phyloP scores from a whole-genome alignment of 2,113 vertebrate species.

The Pteropus alecto region DNA sequence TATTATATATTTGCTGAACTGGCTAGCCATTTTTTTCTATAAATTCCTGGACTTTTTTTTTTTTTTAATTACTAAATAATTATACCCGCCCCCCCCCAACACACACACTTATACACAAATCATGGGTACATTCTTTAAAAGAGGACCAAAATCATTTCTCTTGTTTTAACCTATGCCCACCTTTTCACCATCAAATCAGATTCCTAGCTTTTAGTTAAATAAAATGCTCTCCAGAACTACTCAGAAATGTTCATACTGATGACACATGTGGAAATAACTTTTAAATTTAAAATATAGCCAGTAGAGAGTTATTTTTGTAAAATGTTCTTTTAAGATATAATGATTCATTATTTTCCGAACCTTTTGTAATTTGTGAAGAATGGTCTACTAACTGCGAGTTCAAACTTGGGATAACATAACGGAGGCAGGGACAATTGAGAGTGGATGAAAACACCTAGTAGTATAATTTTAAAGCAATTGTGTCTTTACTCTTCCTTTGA shows the following conservation, averaged over 20 bases:
- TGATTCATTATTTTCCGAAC: slow-evolving; percentile 6
- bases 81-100: not conserved
- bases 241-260: not conserved
- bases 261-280: not conserved
- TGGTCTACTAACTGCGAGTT: not conserved
- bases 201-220: not conserved
- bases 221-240: not conserved
- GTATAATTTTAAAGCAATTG: not conserved
- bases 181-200: too few relatives aligned
- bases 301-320: not conserved
- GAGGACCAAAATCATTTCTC: not conserved
- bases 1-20: not conserved
- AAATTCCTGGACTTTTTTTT: not conserved
- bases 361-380: slow-evolving; percentile 27
- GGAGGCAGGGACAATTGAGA: not conserved
- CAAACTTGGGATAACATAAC: slow-evolving; percentile 17
- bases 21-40: not conserved
- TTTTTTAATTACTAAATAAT: not conserved
- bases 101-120: not conserved
- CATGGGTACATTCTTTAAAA: not conserved
- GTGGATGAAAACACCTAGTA: not conserved
- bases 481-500: not conserved
- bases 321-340: not conserved
- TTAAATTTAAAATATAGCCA: not conserved
- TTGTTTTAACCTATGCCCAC: not conserved